Evolutionary conservation across 2,888 invertebrate species (phyloP), one percentile per base, ranked within the genome.

Genomic region (Idaea dimidiata): DNA sequence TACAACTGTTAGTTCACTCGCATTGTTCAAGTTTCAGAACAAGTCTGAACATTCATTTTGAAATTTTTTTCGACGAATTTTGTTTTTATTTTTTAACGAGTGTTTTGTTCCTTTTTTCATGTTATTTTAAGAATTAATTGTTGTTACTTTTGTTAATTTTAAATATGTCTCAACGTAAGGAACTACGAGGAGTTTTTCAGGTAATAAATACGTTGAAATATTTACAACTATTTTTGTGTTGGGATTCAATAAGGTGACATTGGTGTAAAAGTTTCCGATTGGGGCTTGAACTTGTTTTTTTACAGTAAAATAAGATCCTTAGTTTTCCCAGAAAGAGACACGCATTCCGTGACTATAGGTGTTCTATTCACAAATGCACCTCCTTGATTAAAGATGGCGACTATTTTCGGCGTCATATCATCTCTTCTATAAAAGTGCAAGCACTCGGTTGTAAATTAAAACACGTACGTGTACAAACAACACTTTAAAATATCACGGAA

Each of bases 1-100:
- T 63, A 65, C 60, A 65, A 66, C 53, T 68, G 43, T 62, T 59
- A 63, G 62, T 65, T 61, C 63, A 60, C 64, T 64, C 59, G 43
- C 10, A 68, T 66, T 68, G 62, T 62, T 16, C 58, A 65, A 66
- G 57, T 68, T 68, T 54, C 6, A 16, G 16, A 56, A 18, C 56
- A 56, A 56, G 14, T 18, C 6, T 55, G 4, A 55, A 55, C 54
- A 55, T 55, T 55, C 6, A 14, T 43, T 0, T 55, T 55, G 16
- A 16, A 5, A 16, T 14, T 54, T 54, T 54, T 17, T 17, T 43
- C 2, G 10, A n/a, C n/a, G n/a, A n/a, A n/a, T n/a, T 43, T 43
- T 43, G 43, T 43, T 43, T 43, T 43, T 43, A 24, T 3, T 3
- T 24, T 24, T 24, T 24, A 24, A 24, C 24, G 24, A 24, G 24